Evolutionary conservation across 1,140 invertebrate species (phyloP), one percentile per base, ranked within the genome.

Genomic region (Xylocopa sonorina): DNA sequence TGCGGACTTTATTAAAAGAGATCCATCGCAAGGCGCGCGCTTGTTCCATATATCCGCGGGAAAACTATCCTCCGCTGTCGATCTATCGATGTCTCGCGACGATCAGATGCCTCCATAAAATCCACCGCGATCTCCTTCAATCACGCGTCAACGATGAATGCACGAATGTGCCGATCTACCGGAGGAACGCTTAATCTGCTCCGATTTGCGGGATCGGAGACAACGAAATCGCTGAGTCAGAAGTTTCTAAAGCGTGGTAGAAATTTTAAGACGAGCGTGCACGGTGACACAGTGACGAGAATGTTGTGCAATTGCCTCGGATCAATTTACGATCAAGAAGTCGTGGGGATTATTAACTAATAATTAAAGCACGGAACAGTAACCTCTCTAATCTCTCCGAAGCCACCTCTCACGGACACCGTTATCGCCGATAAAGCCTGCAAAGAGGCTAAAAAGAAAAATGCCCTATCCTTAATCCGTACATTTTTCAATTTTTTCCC

Each of bases 21-120:
- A 69, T 69, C 18, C 27, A 3, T 32, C 67, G 72, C 76, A 78
- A 73, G 68, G 76, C 76, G 21, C 38, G 10, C 57, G 68, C 16
- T 55, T 78, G 76, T 78, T 78, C 76, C 68, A 73, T 55, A 78
- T 78, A 66, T 78, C 76, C 48, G 34, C 21, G 76, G 73, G 73
- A 72, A 53, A 32, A 67, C 73, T 60, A 75, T 57, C 18, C 12
- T 6, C 32, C 64, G 29, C n/a, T 29, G 50, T 41, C 62, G 29
- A 29, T 29, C 53, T 9, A 51, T n/a, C n/a, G n/a, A n/a, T n/a
- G n/a, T n/a, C n/a, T n/a, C n/a, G n/a, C n/a, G n/a, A n/a, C n/a
- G n/a, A n/a, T n/a, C n/a, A n/a, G n/a, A n/a, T 10, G 67, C 24
- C 60, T 78, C 75, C 43, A 18, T 55, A 55, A 62, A 77, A 62